phyloP scores from a whole-genome alignment of 2,888 invertebrate genomes.

The Allolobophora icterica region DNA sequence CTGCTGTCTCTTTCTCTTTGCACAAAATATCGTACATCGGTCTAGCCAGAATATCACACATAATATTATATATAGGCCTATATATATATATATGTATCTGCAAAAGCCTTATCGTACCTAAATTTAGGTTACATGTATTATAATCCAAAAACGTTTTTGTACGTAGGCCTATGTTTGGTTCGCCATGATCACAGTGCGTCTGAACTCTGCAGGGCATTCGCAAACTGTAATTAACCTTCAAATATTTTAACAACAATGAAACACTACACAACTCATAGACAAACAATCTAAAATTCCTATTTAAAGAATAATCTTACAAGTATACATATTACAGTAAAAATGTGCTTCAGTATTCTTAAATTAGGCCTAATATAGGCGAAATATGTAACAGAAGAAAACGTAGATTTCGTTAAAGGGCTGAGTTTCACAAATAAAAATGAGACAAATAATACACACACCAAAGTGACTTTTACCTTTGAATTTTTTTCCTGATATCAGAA shows the following conservation, averaged over 20 bases:
- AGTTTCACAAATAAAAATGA: neutral
- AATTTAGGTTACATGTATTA: no score
- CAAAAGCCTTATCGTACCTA: no score
- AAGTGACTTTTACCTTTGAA: neutral
- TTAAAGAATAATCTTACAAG: neutral
- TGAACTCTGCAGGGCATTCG: neutral
- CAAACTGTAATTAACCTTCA: neutral
- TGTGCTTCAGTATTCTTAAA: no score
- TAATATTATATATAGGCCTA: no score
- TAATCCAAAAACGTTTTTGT: no score
- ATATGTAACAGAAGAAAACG: neutral
- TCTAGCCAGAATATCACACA: neutral
- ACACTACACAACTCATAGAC: neutral
- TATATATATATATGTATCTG: no score
- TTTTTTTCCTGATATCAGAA: neutral
- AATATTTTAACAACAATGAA: neutral
- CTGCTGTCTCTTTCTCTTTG: neutral
- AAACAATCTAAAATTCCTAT: neutral
- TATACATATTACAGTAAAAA: no score
- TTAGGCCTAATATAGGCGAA: no score
- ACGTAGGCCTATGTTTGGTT: neutral
- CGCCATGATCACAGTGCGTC: neutral
- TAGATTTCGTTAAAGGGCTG: neutral
- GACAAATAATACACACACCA: neutral
- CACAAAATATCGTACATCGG: neutral